Conservation (phyloP, 2,888 invertebrate genomes). For the Ptychoptera contaminata region DNA sequence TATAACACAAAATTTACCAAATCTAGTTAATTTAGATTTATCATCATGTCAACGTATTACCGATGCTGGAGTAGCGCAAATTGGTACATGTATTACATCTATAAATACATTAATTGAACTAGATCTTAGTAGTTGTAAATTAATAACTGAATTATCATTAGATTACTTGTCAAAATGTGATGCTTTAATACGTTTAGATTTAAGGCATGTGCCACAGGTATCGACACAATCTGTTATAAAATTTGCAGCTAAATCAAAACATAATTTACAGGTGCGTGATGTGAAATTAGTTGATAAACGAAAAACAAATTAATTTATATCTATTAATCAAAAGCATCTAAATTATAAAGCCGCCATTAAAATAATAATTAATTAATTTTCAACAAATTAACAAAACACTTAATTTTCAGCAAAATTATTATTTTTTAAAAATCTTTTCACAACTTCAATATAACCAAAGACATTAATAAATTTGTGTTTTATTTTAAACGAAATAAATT, state of each 20-base stretch:
- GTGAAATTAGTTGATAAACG: conserved; percentile 56
- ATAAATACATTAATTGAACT: conserved; percentile 49
- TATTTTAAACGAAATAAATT: no score
- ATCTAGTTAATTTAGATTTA: conserved; percentile 60
- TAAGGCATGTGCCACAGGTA: conserved; percentile 65
- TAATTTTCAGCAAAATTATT: no score
- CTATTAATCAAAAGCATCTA: no score
- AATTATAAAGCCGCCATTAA: no score
- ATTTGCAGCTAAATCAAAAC: conserved; percentile 65
- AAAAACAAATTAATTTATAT: conserved; percentile 14
- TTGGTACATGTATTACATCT: conserved; percentile 58
- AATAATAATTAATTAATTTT: no score
- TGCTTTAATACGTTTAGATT: conserved; percentile 53
- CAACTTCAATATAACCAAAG: no score
- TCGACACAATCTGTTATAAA: conserved; percentile 70
- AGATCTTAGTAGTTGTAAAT: conserved; percentile 66
- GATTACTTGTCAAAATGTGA: conserved; percentile 67
- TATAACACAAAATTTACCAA: conserved; percentile 59
- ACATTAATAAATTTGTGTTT: no score
- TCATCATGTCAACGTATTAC: conserved; percentile 77
- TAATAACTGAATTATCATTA: conserved; percentile 66
- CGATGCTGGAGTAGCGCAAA: conserved; percentile 78
- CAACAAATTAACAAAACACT: no score
- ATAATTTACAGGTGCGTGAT: conserved; percentile 63
- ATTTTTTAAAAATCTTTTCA: no score